A percentile compares a stretch with the other conserved stretches of the same genome.
Conservation (phyloP, 2,797 vertebrate species). For the Leptodactylus fallax region DNA sequence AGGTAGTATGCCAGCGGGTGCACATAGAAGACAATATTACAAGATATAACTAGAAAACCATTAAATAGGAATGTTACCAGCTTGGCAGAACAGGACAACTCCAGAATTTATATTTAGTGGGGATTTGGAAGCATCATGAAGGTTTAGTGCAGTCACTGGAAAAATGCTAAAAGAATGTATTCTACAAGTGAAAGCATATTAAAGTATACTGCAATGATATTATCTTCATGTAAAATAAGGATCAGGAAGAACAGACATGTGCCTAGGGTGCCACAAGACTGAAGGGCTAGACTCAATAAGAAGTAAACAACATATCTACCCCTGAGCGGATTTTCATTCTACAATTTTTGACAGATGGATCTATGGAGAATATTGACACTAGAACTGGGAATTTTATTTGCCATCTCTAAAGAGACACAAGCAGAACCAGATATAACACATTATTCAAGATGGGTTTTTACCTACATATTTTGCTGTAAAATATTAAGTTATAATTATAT, state of each 20-base stretch:
- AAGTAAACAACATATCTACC: not conserved
- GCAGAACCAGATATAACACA: not conserved
- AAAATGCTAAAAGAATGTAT: not conserved
- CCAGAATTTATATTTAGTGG: not conserved
- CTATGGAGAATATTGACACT: not conserved
- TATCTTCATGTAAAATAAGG: not conserved
- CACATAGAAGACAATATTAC: no score
- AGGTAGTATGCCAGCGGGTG: no score
- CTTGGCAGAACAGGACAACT: not conserved
- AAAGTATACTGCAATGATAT: not conserved
- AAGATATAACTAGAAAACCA: no score
- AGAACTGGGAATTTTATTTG: not conserved
- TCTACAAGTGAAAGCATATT: not conserved
- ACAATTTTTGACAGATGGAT: slow-evolving; percentile 16
- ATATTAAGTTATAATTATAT: not conserved
- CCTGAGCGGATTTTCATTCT: not conserved
- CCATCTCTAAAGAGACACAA: not conserved
- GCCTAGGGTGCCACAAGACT: not conserved
- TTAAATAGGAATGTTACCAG: not conserved
- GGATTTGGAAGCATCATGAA: not conserved
- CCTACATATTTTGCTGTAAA: not conserved
- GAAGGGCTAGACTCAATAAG: not conserved
- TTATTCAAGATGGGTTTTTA: not conserved
- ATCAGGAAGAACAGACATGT: not conserved
- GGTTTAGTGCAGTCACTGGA: not conserved